Base-by-base conservation (phyloP, 2,888 invertebrate genomes). In the Ganaspis brasiliensis region DNA sequence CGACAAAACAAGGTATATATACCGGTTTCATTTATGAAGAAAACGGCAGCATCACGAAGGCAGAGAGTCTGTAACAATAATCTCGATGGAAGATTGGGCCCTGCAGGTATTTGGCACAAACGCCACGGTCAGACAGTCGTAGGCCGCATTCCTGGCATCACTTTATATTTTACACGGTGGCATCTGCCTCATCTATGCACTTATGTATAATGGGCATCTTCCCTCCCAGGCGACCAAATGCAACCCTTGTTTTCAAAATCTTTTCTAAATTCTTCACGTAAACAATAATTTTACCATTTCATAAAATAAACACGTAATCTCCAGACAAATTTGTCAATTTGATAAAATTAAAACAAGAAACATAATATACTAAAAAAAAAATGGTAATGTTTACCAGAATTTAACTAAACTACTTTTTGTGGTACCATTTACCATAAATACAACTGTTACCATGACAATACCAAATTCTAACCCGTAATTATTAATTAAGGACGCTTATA, bases 141-240 rank as follows among this genome's bases (percentile, higher is more conserved):
- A 75, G 67, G 78, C 71, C 80, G 83, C 85, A 83, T 86, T 86
- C 87, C 83, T 45, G 81, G 79, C 83, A 80, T 85, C 84, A 79
- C 78, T 76, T 67, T 67, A 63, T 63, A 19, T 82, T 81, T 77
- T 77, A 76, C 76, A 45, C 37, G 63, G 70, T 52, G 59, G 71
- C 59, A 52, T 52, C 52, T 52, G 52, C 52, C 52, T 19, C 52
- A 52, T 52, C 52, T 52, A 52, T 52, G 19, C 52, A 52, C 16
- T 52, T 52, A 52, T 52, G 52, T 52, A 52, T 52, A 16, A 52
- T 16, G 52, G 52, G 52, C 19, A 8, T 52, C 52, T 1, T n/a
- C 19, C 16, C 19, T 16, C 19, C 8, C 52, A 52, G 52, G 52
- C 52, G 52, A 16, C 8, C 52, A 52, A 52, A 52, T 52, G 9